These are phyloP conservation scores for Heteromurus nitidus DNA, from an alignment of 2,888 invertebrate genomes.

Conservation along the genomic window DNA sequence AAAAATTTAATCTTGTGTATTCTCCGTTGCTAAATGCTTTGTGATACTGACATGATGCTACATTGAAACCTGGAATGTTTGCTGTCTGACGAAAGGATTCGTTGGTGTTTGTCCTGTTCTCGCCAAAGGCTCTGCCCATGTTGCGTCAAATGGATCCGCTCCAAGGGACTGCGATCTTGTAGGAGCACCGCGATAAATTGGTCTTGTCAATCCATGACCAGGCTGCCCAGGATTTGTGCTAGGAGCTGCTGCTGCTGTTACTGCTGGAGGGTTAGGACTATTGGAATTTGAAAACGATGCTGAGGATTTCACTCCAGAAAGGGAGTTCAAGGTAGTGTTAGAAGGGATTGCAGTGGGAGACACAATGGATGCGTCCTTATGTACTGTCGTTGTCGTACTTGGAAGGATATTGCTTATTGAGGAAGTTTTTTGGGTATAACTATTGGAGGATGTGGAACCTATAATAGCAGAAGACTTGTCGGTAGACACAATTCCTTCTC, in stretches of 20 bases:
- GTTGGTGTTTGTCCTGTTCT: conserved; percentile 73
- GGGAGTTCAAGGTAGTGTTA: conserved; percentile 48
- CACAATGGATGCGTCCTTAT: neutral
- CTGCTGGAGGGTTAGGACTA: conserved; percentile 24
- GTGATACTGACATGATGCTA: conserved; percentile 41
- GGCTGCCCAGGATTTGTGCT: conserved; percentile 67
- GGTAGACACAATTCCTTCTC: conserved; percentile 36
- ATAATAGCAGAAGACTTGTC: conserved; percentile 6
- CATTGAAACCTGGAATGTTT: conserved; percentile 74
- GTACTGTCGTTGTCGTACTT: neutral
- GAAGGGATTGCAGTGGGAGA: conserved; percentile 11
- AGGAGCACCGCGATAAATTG: conserved; percentile 71
- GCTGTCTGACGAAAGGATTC: conserved; percentile 73
- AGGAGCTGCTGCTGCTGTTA: conserved; percentile 2
- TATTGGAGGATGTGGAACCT: conserved; percentile 3
- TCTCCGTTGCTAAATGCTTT: neutral
- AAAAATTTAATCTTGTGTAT: neutral
- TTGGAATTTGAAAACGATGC: conserved; percentile 46
- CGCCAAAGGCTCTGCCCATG: conserved; percentile 85
- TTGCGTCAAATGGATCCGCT: conserved; percentile 88
- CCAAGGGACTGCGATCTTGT: conserved; percentile 74
- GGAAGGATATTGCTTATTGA: conserved; percentile 33
- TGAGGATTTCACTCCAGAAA: conserved; percentile 47
- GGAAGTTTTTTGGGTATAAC: conserved; percentile 16
- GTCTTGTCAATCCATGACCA: conserved; percentile 69